phyloP scores from a whole-genome alignment of 2,888 invertebrate genomes.

The Agelastica alni region DNA sequence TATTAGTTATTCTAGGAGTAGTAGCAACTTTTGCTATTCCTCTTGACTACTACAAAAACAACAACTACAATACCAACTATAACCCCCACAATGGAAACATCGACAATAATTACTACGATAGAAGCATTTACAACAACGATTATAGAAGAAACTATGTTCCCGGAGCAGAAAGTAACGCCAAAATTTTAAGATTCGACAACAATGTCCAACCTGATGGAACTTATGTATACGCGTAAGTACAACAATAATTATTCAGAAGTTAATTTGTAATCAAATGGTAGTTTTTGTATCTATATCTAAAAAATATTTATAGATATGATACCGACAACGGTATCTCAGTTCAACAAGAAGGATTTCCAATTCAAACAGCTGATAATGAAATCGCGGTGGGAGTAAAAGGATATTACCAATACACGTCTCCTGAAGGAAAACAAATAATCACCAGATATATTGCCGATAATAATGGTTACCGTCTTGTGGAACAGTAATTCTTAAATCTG shows the following conservation, averaged over 20 bases:
- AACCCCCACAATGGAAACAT: conserved; percentile 7
- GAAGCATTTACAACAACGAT: neutral
- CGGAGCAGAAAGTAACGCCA: conserved; percentile 16
- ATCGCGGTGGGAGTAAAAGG: conserved; percentile 50
- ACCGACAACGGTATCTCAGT: conserved; percentile 66
- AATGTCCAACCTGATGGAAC: conserved; percentile 57
- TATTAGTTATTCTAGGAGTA: conserved; percentile 9
- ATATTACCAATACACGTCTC: conserved; percentile 49
- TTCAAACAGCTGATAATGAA: conserved; percentile 42
- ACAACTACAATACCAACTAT: conserved; percentile 9
- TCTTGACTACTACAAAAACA: conserved; percentile 4
- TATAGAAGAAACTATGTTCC: conserved; percentile 1
- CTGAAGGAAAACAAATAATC: conserved; percentile 41
- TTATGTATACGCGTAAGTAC: conserved; percentile 58
- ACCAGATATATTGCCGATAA: conserved; percentile 46
- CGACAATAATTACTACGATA: neutral
- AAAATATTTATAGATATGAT: conserved; percentile 53
- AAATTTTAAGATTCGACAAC: conserved; percentile 54
- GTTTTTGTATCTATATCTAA: no score
- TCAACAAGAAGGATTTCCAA: conserved; percentile 62
- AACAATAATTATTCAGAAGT: neutral
- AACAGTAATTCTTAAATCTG: no score
- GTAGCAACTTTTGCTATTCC: conserved; percentile 9
- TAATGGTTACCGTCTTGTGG: conserved; percentile 47
- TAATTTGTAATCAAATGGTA: no score